Base-by-base conservation (phyloP, 2,888 invertebrate genomes). In the Cryptocephalus moraei region DNA sequence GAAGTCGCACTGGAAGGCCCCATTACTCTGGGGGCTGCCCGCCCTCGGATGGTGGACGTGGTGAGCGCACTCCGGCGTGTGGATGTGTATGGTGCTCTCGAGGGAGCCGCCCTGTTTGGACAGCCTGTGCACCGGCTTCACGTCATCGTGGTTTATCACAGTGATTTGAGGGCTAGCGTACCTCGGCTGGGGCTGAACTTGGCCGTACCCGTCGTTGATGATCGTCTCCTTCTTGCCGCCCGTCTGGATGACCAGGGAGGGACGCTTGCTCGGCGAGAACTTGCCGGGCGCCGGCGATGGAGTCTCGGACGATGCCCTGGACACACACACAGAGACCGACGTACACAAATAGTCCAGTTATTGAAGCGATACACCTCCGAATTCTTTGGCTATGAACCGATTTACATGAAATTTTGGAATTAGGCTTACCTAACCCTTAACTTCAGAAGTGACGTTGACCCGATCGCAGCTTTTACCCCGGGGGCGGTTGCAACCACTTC, bases 111-210 rank as follows among this genome's bases (percentile, higher is more conserved):
- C 78, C 71, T 76, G 78, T 71, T 75, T 72, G 82, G 74, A 53
- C 70, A 72, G 52, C 64, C 70, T 61, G 51, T 66, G 69, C 51
- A 64, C 65, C 44, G 65, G 68, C 48, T 67, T 54, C 68, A 85
- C 82, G 73, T 89, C 89, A 74, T 91, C 91, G 78, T 91, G 90
- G 78, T 90, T 90, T 76, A 91, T 91, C 75, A 91, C 90, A 74
- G 90, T 91, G 78, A 90, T 91, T 81, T 90, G 90, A 65, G 90
- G 90, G 71, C 82, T 82, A 66, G 78, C 59, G 60, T 69, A 68
- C 49, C 67, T 64, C 54, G 64, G 61, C 51, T 57, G 72, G 64
- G 57, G 65, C 62, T 61, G 72, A 10, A 65, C 38, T 60, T 53
- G n/a, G 52, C 63, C 64, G 60, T 71, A 71, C 55, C 69, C 73